Evolutionary conservation across 1,140 invertebrate genomes (phyloP), one percentile per base, ranked within the genome.

Genomic region (Drosophila sp.): DNA sequence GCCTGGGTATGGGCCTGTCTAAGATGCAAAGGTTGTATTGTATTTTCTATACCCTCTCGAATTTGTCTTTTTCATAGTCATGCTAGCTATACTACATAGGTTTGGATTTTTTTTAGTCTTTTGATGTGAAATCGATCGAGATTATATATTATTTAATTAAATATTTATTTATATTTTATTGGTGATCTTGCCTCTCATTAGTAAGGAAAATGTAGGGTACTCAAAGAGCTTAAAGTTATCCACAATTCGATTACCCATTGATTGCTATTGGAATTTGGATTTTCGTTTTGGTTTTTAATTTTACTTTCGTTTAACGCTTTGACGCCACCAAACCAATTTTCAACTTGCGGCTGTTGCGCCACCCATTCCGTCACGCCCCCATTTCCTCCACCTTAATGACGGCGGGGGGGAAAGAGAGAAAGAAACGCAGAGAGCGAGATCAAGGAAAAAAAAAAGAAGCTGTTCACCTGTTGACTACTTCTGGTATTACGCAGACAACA

Each of bases 381-480:
- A 29, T 11, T n/a, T 63, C 30, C 30, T 32, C 41, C 11, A 11
- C n/a, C 1, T 27, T 5, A 10, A 25, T 38, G 10, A 32, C 64
- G 54, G 47, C 11, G 4, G 25, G 1, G 7, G 23, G 7, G 27
- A 50, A 3, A 8, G 44, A 50, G 44, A 25, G 44, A 25, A 47
- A 50, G 11, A 50, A 27, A 54, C 61, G 33, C 44, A 35, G 60
- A 44, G 41, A 66, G 32, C 33, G 33, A 47, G 27, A 23, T 35
- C 23, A 41, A 23, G 8, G 11, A 44, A 44, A 27, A 60, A 60
- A 50, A 35, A 33, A 63, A 62, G 29, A 79, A 89, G 79, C 66
- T 89, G 83, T 70, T 89, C 83, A 89, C 84, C 80, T 79, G 83
- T 79, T 87, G 76, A 89, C 80, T 78, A 89, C 83, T 87, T 87